Percentiles rank a stretch among this genome's conserved stretches.
Conservation (phyloP, 2,113 vertebrate species). For the Sprattus sprattus region DNA sequence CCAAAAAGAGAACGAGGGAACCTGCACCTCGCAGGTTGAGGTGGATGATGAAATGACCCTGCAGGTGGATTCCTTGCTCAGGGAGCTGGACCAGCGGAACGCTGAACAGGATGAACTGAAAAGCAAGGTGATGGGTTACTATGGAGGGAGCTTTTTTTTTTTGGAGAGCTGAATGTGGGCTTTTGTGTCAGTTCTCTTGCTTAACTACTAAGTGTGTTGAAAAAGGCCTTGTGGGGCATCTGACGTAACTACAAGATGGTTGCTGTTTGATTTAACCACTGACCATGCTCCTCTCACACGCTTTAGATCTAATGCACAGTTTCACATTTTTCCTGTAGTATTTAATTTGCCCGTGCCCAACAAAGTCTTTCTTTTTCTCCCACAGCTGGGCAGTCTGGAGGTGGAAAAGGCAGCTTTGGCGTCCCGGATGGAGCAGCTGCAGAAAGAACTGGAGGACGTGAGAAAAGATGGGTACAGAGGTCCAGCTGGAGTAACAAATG, state of each 20-base stretch:
- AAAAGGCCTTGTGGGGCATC: neutral
- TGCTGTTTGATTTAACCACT: neutral
- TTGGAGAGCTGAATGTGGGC: neutral
- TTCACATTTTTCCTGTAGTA: too few relatives aligned
- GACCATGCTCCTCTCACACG: too few relatives aligned
- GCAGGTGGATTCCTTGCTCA: slow-evolving; percentile 78
- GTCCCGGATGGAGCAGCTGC: slow-evolving; percentile 76
- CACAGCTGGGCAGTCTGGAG: slow-evolving; percentile 75
- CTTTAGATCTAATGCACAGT: too few relatives aligned
- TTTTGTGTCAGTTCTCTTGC: neutral
- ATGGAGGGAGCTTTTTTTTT: neutral
- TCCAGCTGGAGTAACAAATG: neutral
- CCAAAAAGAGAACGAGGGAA: neutral
- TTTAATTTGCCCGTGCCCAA: too few relatives aligned
- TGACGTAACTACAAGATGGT: neutral
- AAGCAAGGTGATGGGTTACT: slow-evolving; percentile 70
- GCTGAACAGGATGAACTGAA: slow-evolving; percentile 75
- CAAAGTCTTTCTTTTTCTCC: neutral
- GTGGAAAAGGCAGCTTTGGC: slow-evolving; percentile 71
- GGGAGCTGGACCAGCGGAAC: slow-evolving; percentile 77
- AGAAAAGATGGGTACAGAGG: slow-evolving; percentile 33
- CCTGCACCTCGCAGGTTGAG: neutral
- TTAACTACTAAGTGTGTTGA: neutral
- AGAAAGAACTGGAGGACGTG: slow-evolving; percentile 72
- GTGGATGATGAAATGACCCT: slow-evolving; percentile 75